Conservation (phyloP, 2,888 invertebrate genomes). For the Scelioninae gen. 2 region DNA sequence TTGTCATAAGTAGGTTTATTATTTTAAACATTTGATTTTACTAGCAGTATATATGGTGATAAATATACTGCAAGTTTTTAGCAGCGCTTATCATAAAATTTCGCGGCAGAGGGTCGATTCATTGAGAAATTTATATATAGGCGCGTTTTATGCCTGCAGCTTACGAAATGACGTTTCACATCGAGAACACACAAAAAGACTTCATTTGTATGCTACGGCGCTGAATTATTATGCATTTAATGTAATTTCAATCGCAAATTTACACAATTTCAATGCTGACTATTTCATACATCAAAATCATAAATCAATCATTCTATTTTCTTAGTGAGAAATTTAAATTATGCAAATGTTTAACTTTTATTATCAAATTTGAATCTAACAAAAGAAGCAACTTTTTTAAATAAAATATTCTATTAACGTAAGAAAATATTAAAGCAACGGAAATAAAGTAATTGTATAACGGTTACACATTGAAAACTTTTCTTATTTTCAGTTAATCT, state of each 20-base stretch:
- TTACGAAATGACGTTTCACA: constrained; percentile 6
- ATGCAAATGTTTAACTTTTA: too few relatives aligned
- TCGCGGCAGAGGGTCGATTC: constrained; percentile 27
- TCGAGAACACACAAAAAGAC: constrained; percentile 5
- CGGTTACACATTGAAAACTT: too few relatives aligned
- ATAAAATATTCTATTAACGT: too few relatives aligned
- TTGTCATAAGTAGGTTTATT: neutral
- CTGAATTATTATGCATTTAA: constrained; percentile 1
- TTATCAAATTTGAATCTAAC: too few relatives aligned
- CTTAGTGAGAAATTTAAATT: too few relatives aligned
- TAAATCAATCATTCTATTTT: too few relatives aligned
- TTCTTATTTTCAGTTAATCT: too few relatives aligned
- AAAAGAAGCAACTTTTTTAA: too few relatives aligned
- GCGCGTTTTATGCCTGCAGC: constrained; percentile 34
- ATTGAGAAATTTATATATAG: constrained; percentile 44
- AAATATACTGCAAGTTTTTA: constrained; percentile 28
- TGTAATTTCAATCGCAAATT: neutral
- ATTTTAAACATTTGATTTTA: constrained; percentile 1
- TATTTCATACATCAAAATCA: too few relatives aligned
- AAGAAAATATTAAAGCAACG: too few relatives aligned
- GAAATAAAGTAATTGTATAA: too few relatives aligned
- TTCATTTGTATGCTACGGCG: neutral
- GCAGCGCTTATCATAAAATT: constrained; percentile 27
- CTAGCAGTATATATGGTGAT: constrained; percentile 15
- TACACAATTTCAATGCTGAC: neutral